These are phyloP conservation scores for Diplazon laetatorius DNA, from an alignment of 2,888 invertebrate genomes.

Conservation along the genomic window DNA sequence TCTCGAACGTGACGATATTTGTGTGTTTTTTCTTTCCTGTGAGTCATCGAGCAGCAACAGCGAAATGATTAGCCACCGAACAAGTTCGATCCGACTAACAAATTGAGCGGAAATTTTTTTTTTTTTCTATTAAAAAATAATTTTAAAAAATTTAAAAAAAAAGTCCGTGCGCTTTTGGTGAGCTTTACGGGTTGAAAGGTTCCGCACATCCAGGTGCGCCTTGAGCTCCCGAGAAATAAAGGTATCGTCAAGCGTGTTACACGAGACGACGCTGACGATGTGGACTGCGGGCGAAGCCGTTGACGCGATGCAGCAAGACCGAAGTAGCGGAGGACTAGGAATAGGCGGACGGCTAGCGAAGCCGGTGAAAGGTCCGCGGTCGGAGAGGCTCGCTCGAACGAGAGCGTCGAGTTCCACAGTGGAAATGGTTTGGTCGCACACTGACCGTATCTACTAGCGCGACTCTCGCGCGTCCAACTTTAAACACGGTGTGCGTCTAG, in stretches of 20 bases:
- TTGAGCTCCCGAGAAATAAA: neutral
- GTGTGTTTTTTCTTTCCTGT: conserved; percentile 17
- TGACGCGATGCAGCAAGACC: conserved; percentile 1
- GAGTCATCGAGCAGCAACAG: neutral
- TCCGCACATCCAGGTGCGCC: neutral
- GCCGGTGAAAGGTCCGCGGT: conserved; percentile 45
- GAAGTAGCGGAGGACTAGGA: conserved; percentile 75
- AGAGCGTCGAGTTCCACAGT: conserved; percentile 24
- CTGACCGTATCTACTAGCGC: conserved; percentile 56
- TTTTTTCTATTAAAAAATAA: too few species aligned
- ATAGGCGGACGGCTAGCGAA: conserved; percentile 72
- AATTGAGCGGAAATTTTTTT: neutral
- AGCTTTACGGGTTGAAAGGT: neutral
- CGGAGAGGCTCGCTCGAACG: conserved; percentile 34
- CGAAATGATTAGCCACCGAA: neutral
- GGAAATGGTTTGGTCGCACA: conserved; percentile 56
- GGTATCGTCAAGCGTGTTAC: conserved; percentile 6
- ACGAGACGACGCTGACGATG: conserved; percentile 7
- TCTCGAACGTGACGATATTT: neutral
- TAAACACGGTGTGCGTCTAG: too few species aligned
- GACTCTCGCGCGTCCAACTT: too few species aligned
- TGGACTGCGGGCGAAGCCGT: conserved; percentile 35
- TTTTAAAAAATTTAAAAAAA: too few species aligned
- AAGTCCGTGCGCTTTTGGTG: too few species aligned
- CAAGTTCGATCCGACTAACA: too few species aligned